Percentiles rank a stretch among this genome's conserved stretches.
phyloP scores from a whole-genome alignment of 2,113 vertebrate genomes.

The Indicator maculatus region DNA sequence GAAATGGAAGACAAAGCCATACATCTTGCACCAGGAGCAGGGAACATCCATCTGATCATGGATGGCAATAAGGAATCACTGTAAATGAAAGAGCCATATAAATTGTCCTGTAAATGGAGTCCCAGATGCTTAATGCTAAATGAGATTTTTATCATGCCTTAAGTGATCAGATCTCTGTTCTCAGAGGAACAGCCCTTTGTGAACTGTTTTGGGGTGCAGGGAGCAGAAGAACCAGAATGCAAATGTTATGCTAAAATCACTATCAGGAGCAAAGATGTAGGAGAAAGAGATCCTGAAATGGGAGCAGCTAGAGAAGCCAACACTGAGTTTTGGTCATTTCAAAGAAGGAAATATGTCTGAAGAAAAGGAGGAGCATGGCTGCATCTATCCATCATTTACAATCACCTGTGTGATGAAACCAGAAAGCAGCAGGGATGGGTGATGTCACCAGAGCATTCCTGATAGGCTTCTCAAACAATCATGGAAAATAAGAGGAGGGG shows the following conservation, averaged over 20 bases:
- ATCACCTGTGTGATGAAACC: rapidly evolving
- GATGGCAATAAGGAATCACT: background rate
- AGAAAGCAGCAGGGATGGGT: background rate
- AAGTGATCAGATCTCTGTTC: background rate
- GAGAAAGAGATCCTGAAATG: background rate
- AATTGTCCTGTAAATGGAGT: background rate
- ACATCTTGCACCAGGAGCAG: background rate
- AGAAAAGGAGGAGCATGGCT: background rate
- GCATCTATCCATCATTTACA: background rate
- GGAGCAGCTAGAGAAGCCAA: background rate
- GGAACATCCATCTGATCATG: rapidly evolving
- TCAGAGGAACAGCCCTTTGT: background rate
- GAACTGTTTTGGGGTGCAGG: background rate
- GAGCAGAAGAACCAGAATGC: background rate
- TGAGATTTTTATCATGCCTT: background rate
- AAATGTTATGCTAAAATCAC: background rate
- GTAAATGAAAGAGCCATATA: background rate
- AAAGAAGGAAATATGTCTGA: background rate
- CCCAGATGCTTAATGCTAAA: background rate
- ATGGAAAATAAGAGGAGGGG: too few species aligned
- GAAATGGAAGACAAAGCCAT: background rate
- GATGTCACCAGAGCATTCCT: background rate
- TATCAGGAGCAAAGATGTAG: background rate
- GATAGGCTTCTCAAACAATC: background rate
- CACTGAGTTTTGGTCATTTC: background rate